phyloP scores from a whole-genome alignment of 2,888 invertebrate species.

The Xanthia togata region DNA sequence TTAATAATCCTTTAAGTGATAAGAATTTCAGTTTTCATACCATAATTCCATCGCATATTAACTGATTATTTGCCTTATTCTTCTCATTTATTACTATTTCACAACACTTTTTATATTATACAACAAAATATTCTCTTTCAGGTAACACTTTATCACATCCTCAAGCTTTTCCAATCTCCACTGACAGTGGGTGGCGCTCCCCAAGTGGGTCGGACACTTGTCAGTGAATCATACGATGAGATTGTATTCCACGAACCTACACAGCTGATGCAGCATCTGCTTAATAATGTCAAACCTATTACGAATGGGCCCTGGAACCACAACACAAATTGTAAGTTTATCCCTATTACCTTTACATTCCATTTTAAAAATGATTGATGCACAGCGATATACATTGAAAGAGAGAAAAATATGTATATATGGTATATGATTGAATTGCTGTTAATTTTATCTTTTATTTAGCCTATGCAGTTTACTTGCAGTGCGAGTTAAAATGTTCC shows the following conservation, averaged over 20 bases:
- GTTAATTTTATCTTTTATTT: neutral
- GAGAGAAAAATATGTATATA: neutral
- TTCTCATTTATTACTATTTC: no score
- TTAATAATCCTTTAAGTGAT: neutral
- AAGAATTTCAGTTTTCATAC: neutral
- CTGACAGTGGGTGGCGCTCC: slow-evolving; percentile 86
- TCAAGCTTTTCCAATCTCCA: slow-evolving; percentile 97
- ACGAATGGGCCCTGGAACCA: slow-evolving; percentile 94
- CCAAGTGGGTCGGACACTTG: slow-evolving; percentile 91
- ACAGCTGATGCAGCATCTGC: slow-evolving; percentile 96
- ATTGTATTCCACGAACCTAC: slow-evolving; percentile 98
- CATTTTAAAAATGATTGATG: neutral
- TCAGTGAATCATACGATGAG: slow-evolving; percentile 98
- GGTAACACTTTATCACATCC: slow-evolving; percentile 98
- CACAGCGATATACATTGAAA: neutral
- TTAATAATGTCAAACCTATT: slow-evolving; percentile 94
- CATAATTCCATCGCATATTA: neutral
- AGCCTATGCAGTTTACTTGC: slow-evolving; percentile 12
- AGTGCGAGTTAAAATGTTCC: neutral
- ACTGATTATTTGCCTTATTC: neutral
- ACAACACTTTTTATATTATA: neutral
- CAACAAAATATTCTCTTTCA: slow-evolving; percentile 82
- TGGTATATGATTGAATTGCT: neutral
- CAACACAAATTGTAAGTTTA: slow-evolving; percentile 95
- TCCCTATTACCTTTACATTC: no score